Base-by-base conservation (phyloP, 2,113 vertebrate species). In the Panurus biarmicus region DNA sequence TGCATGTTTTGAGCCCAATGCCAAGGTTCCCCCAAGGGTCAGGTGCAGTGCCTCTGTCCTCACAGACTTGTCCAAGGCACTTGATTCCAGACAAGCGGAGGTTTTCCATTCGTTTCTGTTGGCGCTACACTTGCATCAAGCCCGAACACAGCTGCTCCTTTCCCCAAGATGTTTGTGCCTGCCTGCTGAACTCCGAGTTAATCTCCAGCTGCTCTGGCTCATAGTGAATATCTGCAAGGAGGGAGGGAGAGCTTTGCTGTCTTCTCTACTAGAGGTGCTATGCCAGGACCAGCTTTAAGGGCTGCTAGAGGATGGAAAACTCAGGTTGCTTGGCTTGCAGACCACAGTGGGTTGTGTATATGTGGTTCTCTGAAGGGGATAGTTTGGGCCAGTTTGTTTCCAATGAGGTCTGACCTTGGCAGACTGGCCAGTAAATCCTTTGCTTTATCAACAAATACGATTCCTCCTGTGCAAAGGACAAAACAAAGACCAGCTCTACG, bases 401-500 rank as follows among this genome's bases (percentile, higher is more conserved):
- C 48, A 61, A 0, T 21, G 33, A 61, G 10, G 22, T 87, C 51
- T 66, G 44, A 69, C 36, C 65, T 75, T 69, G 45, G 57, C 36
- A 85, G 40, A 54, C 26, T 5, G 50, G 65, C 51, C 53, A 36
- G 89, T 75, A 85, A 94, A 78, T 94, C 74, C 42, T 48, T 80
- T 56, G 75, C 60, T 87, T 93, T 90, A 88, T 85, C 82, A 91
- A 47, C 16, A 12, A 44, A n/a, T 24, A 24, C 0, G 13, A 74
- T 85, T 82, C 42, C 67, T 93, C 69, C 72, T 17, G 24, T 70
- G 85, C 60, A 85, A 61, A 85, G 76, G 74, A 36, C 40, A 48
- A 91, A 94, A 74, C 61, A 87, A 92, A 74, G 40, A 85, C 23
- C 33, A 36, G n/a, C 36, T 85, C 80, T 36, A 3, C 77, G 60